Evolutionary conservation across 35 echinoderm and acorn worm species (phyloP), one percentile per base, ranked within the genome.

Genomic region (Nesometra sesokonis): DNA sequence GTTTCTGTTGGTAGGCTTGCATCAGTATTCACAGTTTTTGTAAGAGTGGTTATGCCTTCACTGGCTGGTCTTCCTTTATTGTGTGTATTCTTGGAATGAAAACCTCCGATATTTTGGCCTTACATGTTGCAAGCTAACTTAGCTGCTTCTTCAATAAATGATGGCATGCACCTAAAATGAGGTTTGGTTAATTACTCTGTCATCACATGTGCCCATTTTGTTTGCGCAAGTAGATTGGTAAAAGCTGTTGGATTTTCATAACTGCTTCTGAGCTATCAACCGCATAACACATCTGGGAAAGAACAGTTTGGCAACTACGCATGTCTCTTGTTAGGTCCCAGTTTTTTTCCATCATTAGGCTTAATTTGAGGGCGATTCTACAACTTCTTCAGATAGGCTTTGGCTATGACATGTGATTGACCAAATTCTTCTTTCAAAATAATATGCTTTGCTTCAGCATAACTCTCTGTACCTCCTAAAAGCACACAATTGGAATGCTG

Each of bases 361-460:
- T 31, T 35, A 47, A 88, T 30, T 47, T 13, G 52, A 19, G 33
- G 27, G 13, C 86, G 32, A 31, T 88, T 88, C 21, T 36, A 17
- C 3, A 87, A 17, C 35, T 87, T 81, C 29, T 29, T 27, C 27
- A 87, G 27, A 32, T 87, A 82, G 30, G 90, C 78, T 35, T 77
- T 37, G 33, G 90, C 37, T 32, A 92, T 80, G 17, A 92, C 81
- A 67, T 93, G 34, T 30, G 29, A 85, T 37, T 46, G 35, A 5
- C 86, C 86, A 93, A 93, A 85, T 82, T 93, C 78, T 34, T 92
- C 86, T 36, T 93, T 47, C 77, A 93, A 89, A 80, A 89, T n/a
- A n/a, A n/a, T 93, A 37, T 84, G 77, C 52, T 57, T 86, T 7
- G 91, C 91, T 11, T 84, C 35, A 29, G 32, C 80, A 77, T 93